phyloP scores from a whole-genome alignment of 1,140 invertebrate genomes.

The Cheumatopsyche charites region DNA sequence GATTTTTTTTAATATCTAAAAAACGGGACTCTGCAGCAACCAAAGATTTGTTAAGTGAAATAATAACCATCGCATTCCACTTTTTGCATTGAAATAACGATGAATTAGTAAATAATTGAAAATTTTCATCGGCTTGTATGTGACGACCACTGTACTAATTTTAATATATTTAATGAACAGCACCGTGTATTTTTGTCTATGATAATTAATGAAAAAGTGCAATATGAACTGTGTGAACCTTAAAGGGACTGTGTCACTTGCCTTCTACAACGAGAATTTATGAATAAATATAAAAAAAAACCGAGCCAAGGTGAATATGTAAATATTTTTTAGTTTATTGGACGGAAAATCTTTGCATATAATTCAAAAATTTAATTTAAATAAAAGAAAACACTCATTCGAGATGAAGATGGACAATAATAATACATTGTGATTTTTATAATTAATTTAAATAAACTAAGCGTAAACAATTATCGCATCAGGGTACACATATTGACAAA shows the following conservation, averaged over 20 bases:
- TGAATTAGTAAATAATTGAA: too few relatives aligned
- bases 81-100: too few relatives aligned
- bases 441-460: conserved; percentile 41
- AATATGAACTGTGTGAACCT: conserved; percentile 10
- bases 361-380: conserved; percentile 14
- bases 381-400: conserved; percentile 18
- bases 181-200: too few relatives aligned
- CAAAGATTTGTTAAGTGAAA: too few relatives aligned
- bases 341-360: conserved; percentile 17
- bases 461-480: conserved; percentile 48
- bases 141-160: too few relatives aligned
- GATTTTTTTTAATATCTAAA: too few relatives aligned
- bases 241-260: conserved; percentile 12
- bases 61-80: too few relatives aligned
- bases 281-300: conserved; percentile 27
- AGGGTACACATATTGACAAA: conserved; percentile 45
- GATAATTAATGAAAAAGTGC: conserved; percentile 2
- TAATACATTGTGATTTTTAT: conserved; percentile 48
- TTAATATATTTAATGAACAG: too few relatives aligned
- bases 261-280: conserved; percentile 32
- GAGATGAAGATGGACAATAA: conserved; percentile 44
- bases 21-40: too few relatives aligned
- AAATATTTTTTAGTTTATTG: conserved; percentile 21
- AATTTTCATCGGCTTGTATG: too few relatives aligned
- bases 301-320: conserved; percentile 24